Base-by-base conservation (phyloP, 2,888 invertebrate genomes). In the Melanchra persicariae region DNA sequence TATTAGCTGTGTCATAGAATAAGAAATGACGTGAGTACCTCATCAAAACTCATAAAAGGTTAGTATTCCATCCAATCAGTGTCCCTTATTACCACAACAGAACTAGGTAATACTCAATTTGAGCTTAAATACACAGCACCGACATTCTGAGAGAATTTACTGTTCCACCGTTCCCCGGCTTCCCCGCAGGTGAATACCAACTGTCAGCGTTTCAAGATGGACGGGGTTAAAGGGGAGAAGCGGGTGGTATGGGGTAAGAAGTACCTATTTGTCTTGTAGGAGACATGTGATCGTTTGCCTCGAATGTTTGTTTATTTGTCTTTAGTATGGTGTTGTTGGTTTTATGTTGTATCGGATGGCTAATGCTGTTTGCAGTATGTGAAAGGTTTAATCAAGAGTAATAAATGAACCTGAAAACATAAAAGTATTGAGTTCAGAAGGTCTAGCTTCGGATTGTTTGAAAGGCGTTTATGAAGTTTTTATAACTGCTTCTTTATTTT, bases 221-320 rank as follows among this genome's bases (percentile, higher is more conserved):
- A 87, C 88, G 87, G 87, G 89, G 85, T 74, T 81, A 79, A 71
- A 74, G 84, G 75, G 75, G 77, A 78, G 73, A 63, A 66, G 84
- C 40, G 62, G 71, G 80, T 83, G 72, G 82, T 84, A 57, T 67
- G 76, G 83, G 82, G 75, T 76, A 74, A 85, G 84, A 81, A 75
- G 84, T 80, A 83, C 85, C 91, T 93, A 93, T 93, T 93, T 93
- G 93, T 93, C 93, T 93, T 92, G 90, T 83, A 88, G 89, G 92
- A 88, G 93, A 93, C 93, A 91, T 93, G 93, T 92, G 92, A 93
- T 93, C 91, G 91, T 89, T 88, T 90, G 90, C 84, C 82, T 79
- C 60, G 81, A 73, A 84, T 87, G 88, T 90, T 89, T 92, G 93
- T 93, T 92, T 93, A 91, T 93, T 93, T 92, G 92, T 87, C 88